Evolutionary conservation across 1,140 invertebrate species (phyloP), one percentile per base, ranked within the genome.

Genomic region (Galendromus occidentalis): DNA sequence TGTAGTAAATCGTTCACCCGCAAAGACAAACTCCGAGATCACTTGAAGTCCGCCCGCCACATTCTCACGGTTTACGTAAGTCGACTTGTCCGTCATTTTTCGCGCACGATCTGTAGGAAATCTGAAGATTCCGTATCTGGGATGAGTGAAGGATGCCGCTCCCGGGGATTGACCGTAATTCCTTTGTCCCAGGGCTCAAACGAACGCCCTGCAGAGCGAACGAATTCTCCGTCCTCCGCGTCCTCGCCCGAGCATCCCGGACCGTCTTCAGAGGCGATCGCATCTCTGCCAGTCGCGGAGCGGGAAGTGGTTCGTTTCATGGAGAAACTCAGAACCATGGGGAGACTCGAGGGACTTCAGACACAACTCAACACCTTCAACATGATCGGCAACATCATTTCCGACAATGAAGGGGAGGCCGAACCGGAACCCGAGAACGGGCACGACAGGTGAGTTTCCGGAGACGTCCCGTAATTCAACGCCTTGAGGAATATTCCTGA

Each of bases 11-110:
- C 51, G 2, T 59, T 59, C 51, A 59, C 51, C 2, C 12, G 51
- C n/a, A 59, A 59, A 59, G 51, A 59, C 51, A 59, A 59, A 59
- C 22, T 59, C 14, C 51, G 51, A 14, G 51, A 59, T 22, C 51
- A 59, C 33, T 33, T 59, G 51, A 59, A 59, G 25, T 59, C 51
- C 25, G 51, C 51, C 2, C n/a, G 51, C 17, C 51, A 59, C 51
- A 59, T 59, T 14, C 51, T 59, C 12, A 59, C 51, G 25, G 51
- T 59, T 59, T 59, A 29, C 22, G 51, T 59, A 59, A 59, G 51
- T 59, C 14, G 18, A 59, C 14, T 22, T 1, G n/a, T n/a, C n/a
- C n/a, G n/a, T n/a, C n/a, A n/a, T n/a, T n/a, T n/a, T n/a, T n/a
- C n/a, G n/a, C n/a, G n/a, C n/a, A n/a, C n/a, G n/a, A n/a, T n/a